A percentile compares a stretch with the other conserved stretches of the same genome.
Conservation (phyloP, 1,140 invertebrate species). For the Tribolium castaneum region DNA sequence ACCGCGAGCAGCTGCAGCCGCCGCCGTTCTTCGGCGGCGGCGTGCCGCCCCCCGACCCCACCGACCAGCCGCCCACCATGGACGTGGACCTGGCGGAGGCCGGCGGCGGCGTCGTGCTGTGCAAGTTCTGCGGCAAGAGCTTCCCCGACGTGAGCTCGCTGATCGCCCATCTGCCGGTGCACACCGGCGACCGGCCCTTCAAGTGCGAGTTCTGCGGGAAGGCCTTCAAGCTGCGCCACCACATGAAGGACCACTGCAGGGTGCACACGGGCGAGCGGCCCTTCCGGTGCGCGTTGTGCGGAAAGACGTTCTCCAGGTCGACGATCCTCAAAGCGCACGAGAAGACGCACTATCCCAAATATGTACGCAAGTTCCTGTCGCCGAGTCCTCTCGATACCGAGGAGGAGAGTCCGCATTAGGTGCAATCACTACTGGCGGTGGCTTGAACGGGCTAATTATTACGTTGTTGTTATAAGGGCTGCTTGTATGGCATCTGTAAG, state of each 20-base stretch:
- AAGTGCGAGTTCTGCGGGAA: slow-evolving; percentile 93
- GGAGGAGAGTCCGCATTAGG: slow-evolving; percentile 77
- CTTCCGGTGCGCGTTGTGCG: slow-evolving; percentile 87
- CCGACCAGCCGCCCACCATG: slow-evolving; percentile 66
- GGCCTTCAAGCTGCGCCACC: slow-evolving; percentile 88
- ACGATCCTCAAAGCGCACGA: slow-evolving; percentile 92
- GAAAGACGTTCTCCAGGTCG: slow-evolving; percentile 89
- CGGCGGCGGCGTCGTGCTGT: slow-evolving; percentile 79
- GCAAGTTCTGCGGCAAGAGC: slow-evolving; percentile 91
- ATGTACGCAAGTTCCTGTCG: slow-evolving; percentile 86
- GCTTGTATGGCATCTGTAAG: slow-evolving; percentile 57
- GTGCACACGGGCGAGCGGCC: slow-evolving; percentile 91
- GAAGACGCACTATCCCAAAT: slow-evolving; percentile 92
- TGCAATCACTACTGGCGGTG: slow-evolving; percentile 48
- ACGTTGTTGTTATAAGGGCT: slow-evolving; percentile 11
- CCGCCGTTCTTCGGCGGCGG: slow-evolving; percentile 59
- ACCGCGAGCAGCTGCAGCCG: slow-evolving; percentile 75
- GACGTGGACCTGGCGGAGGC: slow-evolving; percentile 64
- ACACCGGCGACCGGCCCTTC: slow-evolving; percentile 89
- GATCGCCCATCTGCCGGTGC: slow-evolving; percentile 86
- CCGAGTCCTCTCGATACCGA: slow-evolving; percentile 85
- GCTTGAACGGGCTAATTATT: neutral
- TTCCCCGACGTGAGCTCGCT: slow-evolving; percentile 88
- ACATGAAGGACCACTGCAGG: slow-evolving; percentile 93
- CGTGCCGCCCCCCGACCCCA: slow-evolving; percentile 67